Base-by-base conservation (phyloP, 2,797 vertebrate species). In the Setipinna tenuifilis region DNA sequence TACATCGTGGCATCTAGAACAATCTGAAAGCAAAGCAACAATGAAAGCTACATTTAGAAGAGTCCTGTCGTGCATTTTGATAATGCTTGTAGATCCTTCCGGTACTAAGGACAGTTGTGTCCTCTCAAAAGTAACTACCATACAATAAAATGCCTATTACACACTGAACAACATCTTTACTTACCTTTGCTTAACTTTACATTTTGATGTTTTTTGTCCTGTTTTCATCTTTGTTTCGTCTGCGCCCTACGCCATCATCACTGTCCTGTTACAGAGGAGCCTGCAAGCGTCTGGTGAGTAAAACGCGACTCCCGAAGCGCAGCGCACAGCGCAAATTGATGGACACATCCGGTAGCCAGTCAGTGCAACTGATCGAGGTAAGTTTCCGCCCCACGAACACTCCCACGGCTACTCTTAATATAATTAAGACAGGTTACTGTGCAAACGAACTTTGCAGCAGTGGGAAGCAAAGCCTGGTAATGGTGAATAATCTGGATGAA, bases 1-100 rank as follows among this genome's bases (percentile, higher is more conserved):
- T 87, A 88, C 86, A 91, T 89, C 85, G 71, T 88, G 50, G 11
- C 23, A 54, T 82, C 85, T 83, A 14, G 17, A 44, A 78, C 1
- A 21, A 44, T 25, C 50, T 31, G 35, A 59, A 6, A 12, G 5
- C 35, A 21, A 12, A 0, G 46, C 31, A 16, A 89, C 89, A 92
- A 90, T 10, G 31, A 3, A 35, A 6, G 21, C 58, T 12, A 61
- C 14, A 61, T 61, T 61, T 23, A 11, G 4, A n/a, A 5, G 6
- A 21, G 58, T 17, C 50, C 50, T 54, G 50, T 62, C n/a, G 21
- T 62, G 61, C n/a, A 7, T 25, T 25, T 65, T 25, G 61, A 11
- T 21, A 44, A 78, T 1, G 12, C 28, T 41, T 44, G 50, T 7
- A 41, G 71, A 44, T 78, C 35, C 35, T 78, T 78, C 71, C 68